Conservation (phyloP, 2,113 vertebrate genomes). For the Pygoscelis antarcticus region DNA sequence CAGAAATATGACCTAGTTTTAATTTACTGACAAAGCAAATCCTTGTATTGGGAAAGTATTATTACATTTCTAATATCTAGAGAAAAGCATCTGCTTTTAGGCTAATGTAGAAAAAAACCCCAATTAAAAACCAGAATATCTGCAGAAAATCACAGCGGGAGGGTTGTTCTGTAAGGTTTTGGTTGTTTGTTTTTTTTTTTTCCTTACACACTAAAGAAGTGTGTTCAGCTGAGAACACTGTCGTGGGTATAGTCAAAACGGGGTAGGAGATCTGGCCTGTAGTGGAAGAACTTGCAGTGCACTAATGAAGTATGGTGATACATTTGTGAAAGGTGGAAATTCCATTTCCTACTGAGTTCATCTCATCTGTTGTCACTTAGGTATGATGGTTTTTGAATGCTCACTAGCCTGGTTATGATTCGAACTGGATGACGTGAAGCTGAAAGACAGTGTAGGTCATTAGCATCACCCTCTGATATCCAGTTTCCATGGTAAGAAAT, state of each 20-base stretch:
- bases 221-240: fast-evolving
- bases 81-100: background rate
- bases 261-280: background rate
- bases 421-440: background rate
- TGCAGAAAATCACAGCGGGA: fast-evolving
- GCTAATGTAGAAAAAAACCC: background rate
- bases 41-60: background rate
- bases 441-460: background rate
- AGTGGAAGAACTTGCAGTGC: background rate
- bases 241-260: background rate
- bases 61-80: background rate
- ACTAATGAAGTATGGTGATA: background rate
- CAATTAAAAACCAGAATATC: background rate
- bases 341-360: background rate
- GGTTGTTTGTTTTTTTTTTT: too few species aligned
- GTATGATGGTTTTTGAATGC: background rate
- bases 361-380: background rate
- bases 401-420: background rate
- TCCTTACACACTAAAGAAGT: background rate
- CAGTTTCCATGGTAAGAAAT: background rate
- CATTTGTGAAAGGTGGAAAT: background rate
- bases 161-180: background rate
- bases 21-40: background rate
- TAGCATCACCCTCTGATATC: background rate
- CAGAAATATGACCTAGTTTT: background rate